Evolutionary conservation across 2,888 invertebrate genomes (phyloP).

Genomic region (Melipona bicolor): DNA sequence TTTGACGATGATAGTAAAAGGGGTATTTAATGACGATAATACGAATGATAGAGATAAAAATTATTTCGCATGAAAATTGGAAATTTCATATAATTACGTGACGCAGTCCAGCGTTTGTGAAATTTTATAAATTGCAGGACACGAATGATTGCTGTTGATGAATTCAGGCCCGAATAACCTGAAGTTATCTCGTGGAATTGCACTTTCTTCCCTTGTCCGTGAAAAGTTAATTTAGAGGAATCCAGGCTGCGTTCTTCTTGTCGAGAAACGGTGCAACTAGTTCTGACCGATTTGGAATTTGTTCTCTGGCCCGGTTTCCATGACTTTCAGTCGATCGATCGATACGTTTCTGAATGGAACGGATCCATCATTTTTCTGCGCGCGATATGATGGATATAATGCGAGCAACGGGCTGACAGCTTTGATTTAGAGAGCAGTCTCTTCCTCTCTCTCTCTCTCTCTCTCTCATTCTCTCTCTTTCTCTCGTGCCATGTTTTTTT

Average conservation of each 20-base stretch:
- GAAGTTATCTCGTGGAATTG: slow-evolving; percentile 25
- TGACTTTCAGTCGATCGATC: slow-evolving; percentile 13
- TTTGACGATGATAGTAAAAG: too few species aligned
- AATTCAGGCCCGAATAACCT: neutral
- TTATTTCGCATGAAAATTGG: neutral
- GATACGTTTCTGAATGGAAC: neutral
- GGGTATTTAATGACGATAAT: too few species aligned
- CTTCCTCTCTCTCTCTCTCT: neutral
- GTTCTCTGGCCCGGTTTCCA: slow-evolving; percentile 16
- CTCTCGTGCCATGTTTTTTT: neutral
- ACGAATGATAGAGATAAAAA: neutral
- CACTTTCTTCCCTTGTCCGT: slow-evolving; percentile 21
- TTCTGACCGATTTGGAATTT: slow-evolving; percentile 45
- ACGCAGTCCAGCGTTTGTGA: neutral
- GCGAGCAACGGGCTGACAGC: neutral
- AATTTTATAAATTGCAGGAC: neutral
- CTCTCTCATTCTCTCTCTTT: neutral
- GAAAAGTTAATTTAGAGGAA: slow-evolving; percentile 33
- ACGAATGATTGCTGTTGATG: neutral
- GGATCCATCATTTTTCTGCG: slow-evolving; percentile 30
- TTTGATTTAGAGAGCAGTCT: slow-evolving; percentile 31
- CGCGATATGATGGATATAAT: slow-evolving; percentile 15
- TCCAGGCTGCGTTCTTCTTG: slow-evolving; percentile 7
- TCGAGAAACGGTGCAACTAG: neutral
- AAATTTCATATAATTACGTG: neutral